These are phyloP conservation scores for Watsonalla binaria DNA, from an alignment of 2,888 invertebrate genomes.

Conservation along the genomic window DNA sequence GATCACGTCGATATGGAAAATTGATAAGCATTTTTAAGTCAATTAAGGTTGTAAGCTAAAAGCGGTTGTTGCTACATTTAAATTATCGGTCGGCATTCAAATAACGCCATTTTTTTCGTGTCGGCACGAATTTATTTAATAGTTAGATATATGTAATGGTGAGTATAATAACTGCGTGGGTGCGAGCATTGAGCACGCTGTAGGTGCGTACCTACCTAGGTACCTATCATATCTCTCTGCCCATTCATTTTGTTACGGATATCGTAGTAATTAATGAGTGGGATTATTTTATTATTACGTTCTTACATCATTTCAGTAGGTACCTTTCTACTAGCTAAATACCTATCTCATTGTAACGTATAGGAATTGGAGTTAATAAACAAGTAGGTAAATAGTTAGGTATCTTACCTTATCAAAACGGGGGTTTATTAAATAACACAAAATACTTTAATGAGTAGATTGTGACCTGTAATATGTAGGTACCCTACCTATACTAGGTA, in stretches of 20 bases:
- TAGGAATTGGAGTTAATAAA: too few species aligned
- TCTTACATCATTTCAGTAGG: neutral
- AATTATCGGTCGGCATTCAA: constrained; percentile 78
- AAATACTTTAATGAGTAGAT: too few species aligned
- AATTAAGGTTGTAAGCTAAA: constrained; percentile 80
- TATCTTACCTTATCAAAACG: too few species aligned
- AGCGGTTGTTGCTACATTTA: constrained; percentile 79
- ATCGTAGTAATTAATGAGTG: constrained; percentile 36
- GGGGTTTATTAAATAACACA: too few species aligned
- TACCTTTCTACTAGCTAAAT: constrained; percentile 9
- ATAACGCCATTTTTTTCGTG: constrained; percentile 78
- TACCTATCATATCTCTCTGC: constrained; percentile 40
- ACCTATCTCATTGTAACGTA: constrained; percentile 6
- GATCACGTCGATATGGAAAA: constrained; percentile 41
- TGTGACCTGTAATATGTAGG: too few species aligned
- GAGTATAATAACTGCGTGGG: constrained; percentile 45
- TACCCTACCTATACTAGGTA: too few species aligned
- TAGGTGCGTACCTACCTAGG: constrained; percentile 11
- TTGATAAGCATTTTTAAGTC: constrained; percentile 79
- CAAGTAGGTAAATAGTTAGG: too few species aligned
- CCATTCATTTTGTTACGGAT: constrained; percentile 53
- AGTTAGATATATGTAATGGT: constrained; percentile 63
- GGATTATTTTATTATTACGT: constrained; percentile 26
- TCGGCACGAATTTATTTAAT: constrained; percentile 77
- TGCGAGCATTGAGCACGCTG: constrained; percentile 12